Evolutionary conservation across 1,140 invertebrate genomes (phyloP).

Genomic region (Lepidurus arcticus): DNA sequence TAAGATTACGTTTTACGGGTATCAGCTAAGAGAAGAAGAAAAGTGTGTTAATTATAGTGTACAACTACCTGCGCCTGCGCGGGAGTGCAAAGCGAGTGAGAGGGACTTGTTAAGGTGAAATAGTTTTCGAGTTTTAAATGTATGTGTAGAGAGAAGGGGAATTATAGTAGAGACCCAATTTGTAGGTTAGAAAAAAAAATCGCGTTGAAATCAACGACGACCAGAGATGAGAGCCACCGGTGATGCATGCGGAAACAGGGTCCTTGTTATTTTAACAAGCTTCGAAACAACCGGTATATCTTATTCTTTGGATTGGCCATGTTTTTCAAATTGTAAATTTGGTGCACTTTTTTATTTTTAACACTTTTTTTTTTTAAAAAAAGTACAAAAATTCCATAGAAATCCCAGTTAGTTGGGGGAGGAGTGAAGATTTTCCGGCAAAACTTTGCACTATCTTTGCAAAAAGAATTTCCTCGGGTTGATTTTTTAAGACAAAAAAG

Average conservation of each 20-base stretch:
- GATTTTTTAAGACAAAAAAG: background rate
- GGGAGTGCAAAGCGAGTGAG: no score
- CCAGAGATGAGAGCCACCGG: conserved; percentile 16
- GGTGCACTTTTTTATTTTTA: background rate
- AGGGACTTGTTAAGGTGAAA: no score
- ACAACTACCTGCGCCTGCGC: no score
- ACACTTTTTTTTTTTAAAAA: background rate
- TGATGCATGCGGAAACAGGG: conserved; percentile 20
- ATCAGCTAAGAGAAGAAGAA: background rate
- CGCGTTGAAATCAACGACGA: conserved; percentile 1
- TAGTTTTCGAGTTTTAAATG: background rate
- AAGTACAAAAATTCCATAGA: background rate
- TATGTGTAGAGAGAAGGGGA: background rate
- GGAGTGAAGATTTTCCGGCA: background rate
- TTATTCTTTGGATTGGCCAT: background rate
- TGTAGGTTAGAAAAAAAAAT: background rate
- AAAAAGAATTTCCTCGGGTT: background rate
- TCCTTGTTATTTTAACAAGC: background rate
- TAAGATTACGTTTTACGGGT: conserved; percentile 19
- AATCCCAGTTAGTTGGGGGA: background rate
- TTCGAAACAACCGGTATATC: background rate
- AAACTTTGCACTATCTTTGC: background rate
- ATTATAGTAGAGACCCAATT: background rate
- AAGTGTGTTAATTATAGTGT: no score
- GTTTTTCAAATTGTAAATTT: background rate